Base-by-base conservation (phyloP, 2,888 invertebrate genomes). In the Mechanitis mazaeus region DNA sequence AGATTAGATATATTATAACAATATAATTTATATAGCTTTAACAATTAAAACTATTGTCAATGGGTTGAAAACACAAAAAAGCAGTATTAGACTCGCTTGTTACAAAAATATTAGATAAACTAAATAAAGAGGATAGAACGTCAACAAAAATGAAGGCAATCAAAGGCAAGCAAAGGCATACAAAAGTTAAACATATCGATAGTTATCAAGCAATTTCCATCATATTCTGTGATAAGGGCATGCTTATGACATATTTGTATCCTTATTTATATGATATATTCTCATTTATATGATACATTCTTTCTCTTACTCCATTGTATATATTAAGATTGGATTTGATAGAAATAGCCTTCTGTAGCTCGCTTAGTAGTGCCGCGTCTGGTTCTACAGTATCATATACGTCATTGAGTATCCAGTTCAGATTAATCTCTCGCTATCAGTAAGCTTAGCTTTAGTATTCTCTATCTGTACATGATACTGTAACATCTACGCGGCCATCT, bases 221-320 rank as follows among this genome's bases (percentile, higher is more conserved):
- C 82, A 84, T 87, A 84, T 83, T 83, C 87, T 90, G 90, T 90
- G 89, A 89, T 89, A 90, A 85, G 84, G 75, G 77, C 83, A 86
- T 83, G 81, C 84, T 86, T 87, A 84, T 84, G 85, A 85, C 80
- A 75, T 86, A 83, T 79, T 79, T 81, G 20, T 20, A 20, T 20
- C 20, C 20, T 20, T 20, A 20, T 20, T 35, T 35, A 78, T 80
- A 80, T 73, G 72, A 65, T 70, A 71, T 69, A 68, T 64, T 68
- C 69, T 76, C 20, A 20, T 20, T 35, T 35, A 78, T 80, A 80
- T 73, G 72, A 65, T 70, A 71, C 69, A 68, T 64, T 68, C 69
- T 76, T 73, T 83, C 72, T 81, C 76, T 80, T 42, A 82, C 76
- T 72, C 75, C 77, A 76, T 71, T 83, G 71, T 79, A 79, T 75